A percentile compares a stretch with the other conserved stretches of the same genome.
phyloP scores from a whole-genome alignment of 2,797 vertebrate genomes.

The Muscicapa comitata region DNA sequence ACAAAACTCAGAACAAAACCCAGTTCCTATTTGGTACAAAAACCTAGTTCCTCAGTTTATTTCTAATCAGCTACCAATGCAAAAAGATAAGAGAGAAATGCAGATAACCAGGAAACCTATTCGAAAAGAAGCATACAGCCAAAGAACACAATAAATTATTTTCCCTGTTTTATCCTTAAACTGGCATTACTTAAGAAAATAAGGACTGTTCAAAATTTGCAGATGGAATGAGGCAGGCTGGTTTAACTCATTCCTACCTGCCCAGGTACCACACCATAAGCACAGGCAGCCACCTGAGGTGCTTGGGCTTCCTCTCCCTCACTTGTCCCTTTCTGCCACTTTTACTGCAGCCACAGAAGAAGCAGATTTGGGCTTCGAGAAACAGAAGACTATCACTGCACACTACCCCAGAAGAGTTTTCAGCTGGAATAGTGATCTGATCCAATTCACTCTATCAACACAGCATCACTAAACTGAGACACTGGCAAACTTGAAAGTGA shows the following conservation, averaged over 20 bases:
- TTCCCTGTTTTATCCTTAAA: not conserved
- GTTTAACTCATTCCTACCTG: fast-evolving
- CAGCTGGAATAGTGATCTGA: not conserved
- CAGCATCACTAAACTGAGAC: not conserved
- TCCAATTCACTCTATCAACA: not conserved
- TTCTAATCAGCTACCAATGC: not conserved
- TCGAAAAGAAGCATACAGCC: not conserved
- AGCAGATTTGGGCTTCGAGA: not conserved
- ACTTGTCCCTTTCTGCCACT: not conserved
- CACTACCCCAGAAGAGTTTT: not conserved
- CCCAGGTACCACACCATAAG: not conserved
- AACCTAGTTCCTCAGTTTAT: not conserved
- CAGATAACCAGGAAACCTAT: not conserved
- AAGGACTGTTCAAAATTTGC: not conserved
- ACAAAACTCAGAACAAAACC: not conserved
- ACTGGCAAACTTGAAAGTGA: not conserved
- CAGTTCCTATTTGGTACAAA: not conserved
- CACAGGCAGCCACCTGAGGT: not conserved
- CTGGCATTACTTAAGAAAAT: not conserved
- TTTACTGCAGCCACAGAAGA: not conserved
- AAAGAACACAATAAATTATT: not conserved
- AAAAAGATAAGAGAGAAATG: not conserved
- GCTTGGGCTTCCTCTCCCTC: not conserved
- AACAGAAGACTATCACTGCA: not conserved
- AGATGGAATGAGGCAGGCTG: not conserved